Base-by-base conservation (phyloP, 2,888 invertebrate species). In the Agrochola macilenta region DNA sequence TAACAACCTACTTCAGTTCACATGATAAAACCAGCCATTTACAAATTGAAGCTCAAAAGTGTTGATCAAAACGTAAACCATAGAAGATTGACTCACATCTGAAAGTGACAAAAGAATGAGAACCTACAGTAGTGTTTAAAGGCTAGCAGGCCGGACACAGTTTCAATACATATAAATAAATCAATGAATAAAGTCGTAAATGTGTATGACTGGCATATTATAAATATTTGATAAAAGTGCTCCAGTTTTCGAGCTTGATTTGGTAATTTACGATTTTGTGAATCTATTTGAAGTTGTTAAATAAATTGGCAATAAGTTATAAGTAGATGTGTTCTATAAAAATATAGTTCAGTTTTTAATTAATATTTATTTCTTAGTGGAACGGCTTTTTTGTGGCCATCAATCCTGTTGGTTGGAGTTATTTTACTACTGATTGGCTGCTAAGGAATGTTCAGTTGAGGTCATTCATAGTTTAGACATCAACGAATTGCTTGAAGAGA, bases 221-320 rank as follows among this genome's bases (percentile, higher is more conserved):
- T 91, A 90, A 92, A 91, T 90, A 91, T 91, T 91, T 90, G 91
- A 92, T 89, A 92, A 92, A 92, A 91, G 78, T 89, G 90, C 89
- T 91, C 90, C 75, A 91, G 79, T 90, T 91, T 79, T 78, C 60
- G 52, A 84, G 81, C 82, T 83, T 78, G 82, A 85, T 89, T 89
- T 89, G 82, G 76, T 90, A 87, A 92, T 92, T 92, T 92, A 91
- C 84, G 90, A 90, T 84, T 79, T 78, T 49, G 77, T 85, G 81
- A 86, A 88, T 89, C 78, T 85, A 87, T 88, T 89, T 85, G 69
- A 85, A 82, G 82, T 89, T 73, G 79, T 85, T 86, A 77, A 81
- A 85, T 89, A 78, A 84, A 89, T 89, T 83, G 87, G 30, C 82
- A 83, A 81, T 82, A 84, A 79, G 68, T 85, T 82, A 83, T 81